phyloP scores from a whole-genome alignment of 2,888 invertebrate genomes.

The Chromoteleia sp. region DNA sequence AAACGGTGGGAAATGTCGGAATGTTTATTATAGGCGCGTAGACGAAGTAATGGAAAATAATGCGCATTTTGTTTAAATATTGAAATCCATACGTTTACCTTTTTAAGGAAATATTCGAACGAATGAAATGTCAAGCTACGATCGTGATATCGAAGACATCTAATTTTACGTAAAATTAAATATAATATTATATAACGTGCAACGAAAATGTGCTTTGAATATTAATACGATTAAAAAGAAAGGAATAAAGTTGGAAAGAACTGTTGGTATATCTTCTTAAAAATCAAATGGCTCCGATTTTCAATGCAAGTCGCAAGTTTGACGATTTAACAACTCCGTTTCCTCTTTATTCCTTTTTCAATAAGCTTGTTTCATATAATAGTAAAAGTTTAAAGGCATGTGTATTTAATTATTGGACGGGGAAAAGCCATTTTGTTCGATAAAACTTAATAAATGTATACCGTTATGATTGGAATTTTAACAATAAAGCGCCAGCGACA shows the following conservation, averaged over 20 bases:
- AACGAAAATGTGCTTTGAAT: too few species aligned
- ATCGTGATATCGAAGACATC: too few species aligned
- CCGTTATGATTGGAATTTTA: conserved; percentile 55
- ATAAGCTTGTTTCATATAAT: conserved; percentile 6
- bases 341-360: not conserved
- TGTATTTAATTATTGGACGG: conserved; percentile 40
- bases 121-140: too few species aligned
- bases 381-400: not conserved
- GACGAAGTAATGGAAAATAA: conserved; percentile 3
- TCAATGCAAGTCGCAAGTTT: conserved; percentile 1
- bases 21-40: conserved; percentile 21
- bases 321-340: conserved; percentile 1
- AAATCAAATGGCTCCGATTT: not conserved
- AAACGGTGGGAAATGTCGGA: conserved; percentile 13
- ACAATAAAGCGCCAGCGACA: conserved; percentile 48
- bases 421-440: conserved; percentile 23
- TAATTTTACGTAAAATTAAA: too few species aligned
- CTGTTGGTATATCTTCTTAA: not conserved
- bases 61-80: conserved; percentile 16
- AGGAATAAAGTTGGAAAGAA: not conserved
- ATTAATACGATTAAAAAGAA: too few species aligned
- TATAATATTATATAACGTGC: too few species aligned
- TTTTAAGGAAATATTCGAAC: too few species aligned
- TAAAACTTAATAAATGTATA: conserved; percentile 48
- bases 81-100: not conserved